Evolutionary conservation across 2,113 vertebrate genomes (phyloP), one percentile per base, ranked within the genome.

Genomic region (Copsychus sechellarum): DNA sequence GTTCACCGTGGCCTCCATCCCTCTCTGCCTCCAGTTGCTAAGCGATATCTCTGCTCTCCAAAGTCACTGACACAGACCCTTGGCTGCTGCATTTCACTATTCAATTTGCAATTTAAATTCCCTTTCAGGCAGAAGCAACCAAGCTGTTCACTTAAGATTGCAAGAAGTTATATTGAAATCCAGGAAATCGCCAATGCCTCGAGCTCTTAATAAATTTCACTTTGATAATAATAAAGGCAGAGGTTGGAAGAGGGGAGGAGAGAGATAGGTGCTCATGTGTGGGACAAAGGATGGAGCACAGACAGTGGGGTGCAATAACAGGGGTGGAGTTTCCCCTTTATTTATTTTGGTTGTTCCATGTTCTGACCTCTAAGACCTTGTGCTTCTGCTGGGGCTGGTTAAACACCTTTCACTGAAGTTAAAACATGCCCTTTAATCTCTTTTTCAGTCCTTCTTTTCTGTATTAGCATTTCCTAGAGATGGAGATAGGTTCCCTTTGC

Each of bases 51-150:
- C 90, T 70, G 94, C 85, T 92, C 97, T 97, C 96, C 93, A 90
- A 97, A 97, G 97, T 95, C 97, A 95, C 96, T 87, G 93, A 96
- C 96, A 96, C 90, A 86, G 97, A 71, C 93, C 97, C 86, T 97
- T 92, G 97, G 97, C 92, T 88, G 96, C 96, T 83, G 91, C 96
- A 81, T 97, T 97, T 96, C 93, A 71, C 97, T 84, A 40, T 97
- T 96, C 97, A 89, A 98, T 98, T 98, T 98, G 98, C 98, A 98
- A 98, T 98, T 98, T 97, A 98, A 98, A 98, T 98, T 97, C 97
- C 90, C 97, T 97, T 98, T 98, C 97, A 98, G 97, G 97, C 97
- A 98, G 97, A 97, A 94, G 97, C 98, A 98, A 98, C 97, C 97
- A 98, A 98, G 98, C 98, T 98, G 98, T 98, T 98, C 98, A 97